Conservation (phyloP, 1,140 invertebrate species). For the Caerostris extrusa region DNA sequence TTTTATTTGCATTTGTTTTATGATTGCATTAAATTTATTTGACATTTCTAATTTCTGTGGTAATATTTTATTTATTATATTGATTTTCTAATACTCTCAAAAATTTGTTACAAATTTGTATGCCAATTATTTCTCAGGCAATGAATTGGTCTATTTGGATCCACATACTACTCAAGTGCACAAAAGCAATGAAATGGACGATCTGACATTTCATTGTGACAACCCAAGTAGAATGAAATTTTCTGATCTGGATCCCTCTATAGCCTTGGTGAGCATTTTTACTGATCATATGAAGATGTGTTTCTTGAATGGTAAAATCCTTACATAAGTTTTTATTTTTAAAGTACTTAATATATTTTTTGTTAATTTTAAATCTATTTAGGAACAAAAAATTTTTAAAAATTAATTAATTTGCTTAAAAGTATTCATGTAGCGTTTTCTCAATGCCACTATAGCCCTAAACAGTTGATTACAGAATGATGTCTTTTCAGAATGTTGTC, state of each 20-base stretch:
- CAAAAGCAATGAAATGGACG: slow-evolving; percentile 84
- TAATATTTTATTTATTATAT: too few relatives aligned
- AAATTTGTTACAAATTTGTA: too few relatives aligned
- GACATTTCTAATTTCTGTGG: too few relatives aligned
- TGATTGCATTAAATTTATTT: too few relatives aligned
- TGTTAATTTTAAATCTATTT: slow-evolving; percentile 82
- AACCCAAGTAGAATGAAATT: slow-evolving; percentile 91
- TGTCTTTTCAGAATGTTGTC: too few relatives aligned
- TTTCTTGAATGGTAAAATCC: background rate
- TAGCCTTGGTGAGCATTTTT: slow-evolving; percentile 88
- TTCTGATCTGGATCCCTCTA: slow-evolving; percentile 94
- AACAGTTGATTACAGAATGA: too few relatives aligned
- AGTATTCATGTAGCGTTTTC: too few relatives aligned
- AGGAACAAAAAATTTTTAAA: slow-evolving; percentile 91
- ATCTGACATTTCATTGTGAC: slow-evolving; percentile 92
- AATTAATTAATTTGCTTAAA: slow-evolving; percentile 79
- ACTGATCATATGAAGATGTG: background rate
- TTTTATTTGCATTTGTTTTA: too few relatives aligned
- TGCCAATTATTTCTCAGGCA: slow-evolving; percentile 82
- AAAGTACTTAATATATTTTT: slow-evolving; percentile 80
- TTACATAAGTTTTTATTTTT: background rate
- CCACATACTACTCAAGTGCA: slow-evolving; percentile 95
- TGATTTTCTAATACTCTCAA: too few relatives aligned
- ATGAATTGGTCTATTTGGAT: slow-evolving; percentile 96
- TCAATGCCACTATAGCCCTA: too few relatives aligned